phyloP scores from a whole-genome alignment of 2,888 invertebrate genomes.

The Limnephilus auricula region DNA sequence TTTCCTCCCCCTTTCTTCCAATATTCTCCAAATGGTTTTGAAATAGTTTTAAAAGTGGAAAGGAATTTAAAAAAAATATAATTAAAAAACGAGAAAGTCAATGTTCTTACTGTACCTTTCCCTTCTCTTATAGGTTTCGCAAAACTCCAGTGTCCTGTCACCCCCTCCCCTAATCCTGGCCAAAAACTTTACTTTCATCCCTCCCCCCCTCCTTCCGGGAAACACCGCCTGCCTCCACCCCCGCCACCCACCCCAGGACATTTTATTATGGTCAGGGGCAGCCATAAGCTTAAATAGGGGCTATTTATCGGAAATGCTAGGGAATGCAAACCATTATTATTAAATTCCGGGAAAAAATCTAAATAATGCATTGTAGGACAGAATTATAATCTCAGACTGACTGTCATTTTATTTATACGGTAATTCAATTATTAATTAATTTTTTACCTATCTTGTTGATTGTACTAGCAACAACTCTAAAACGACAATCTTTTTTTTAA shows the following conservation, averaged over 20 bases:
- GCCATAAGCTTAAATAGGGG: conserved; percentile 23
- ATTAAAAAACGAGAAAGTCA: background rate
- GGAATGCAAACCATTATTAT: conserved; percentile 13
- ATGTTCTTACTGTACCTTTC: background rate
- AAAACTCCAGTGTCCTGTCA: background rate
- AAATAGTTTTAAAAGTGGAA: too few species aligned
- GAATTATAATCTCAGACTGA: background rate
- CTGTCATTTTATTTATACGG: too few species aligned
- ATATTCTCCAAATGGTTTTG: too few species aligned
- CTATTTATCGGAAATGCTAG: conserved; percentile 29
- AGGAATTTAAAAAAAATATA: too few species aligned
- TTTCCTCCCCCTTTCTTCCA: too few species aligned
- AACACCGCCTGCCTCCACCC: background rate
- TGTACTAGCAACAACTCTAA: too few species aligned
- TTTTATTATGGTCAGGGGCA: conserved; percentile 36
- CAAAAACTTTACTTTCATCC: conserved; percentile 36
- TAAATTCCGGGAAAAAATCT: background rate
- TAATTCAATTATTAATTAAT: too few species aligned
- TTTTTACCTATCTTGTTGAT: too few species aligned
- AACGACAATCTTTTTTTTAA: too few species aligned
- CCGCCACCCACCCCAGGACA: background rate
- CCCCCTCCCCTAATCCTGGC: conserved; percentile 36
- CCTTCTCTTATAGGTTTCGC: background rate
- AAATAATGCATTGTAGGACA: background rate
- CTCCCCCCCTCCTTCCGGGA: background rate